phyloP scores from a whole-genome alignment of 1,140 invertebrate species.

The Saccostrea glomerata region DNA sequence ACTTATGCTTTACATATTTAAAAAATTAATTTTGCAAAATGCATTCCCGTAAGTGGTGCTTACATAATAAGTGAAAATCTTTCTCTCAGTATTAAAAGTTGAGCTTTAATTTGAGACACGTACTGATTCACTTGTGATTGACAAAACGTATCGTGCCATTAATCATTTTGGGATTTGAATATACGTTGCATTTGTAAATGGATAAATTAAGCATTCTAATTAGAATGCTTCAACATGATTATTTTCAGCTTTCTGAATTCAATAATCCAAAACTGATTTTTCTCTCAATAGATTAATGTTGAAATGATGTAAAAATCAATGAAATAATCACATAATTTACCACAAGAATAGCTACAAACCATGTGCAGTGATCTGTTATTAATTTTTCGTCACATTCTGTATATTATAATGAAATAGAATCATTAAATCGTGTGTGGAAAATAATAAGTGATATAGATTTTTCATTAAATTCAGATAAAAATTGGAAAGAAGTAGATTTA shows the following conservation, averaged over 20 bases:
- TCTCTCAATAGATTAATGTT: background rate
- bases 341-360: background rate
- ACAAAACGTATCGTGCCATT: too few relatives aligned
- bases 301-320: slow-evolving; percentile 32
- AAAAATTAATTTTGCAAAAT: too few relatives aligned
- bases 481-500: background rate
- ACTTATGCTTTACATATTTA: too few relatives aligned
- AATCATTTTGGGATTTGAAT: too few relatives aligned
- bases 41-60: too few relatives aligned
- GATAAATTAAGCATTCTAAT: too few relatives aligned
- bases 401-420: background rate
- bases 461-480: slow-evolving; percentile 30
- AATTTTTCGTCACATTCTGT: slow-evolving; percentile 7
- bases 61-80: too few relatives aligned
- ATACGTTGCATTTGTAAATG: too few relatives aligned
- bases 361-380: background rate
- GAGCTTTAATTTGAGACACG: too few relatives aligned
- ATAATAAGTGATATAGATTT: background rate
- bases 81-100: too few relatives aligned
- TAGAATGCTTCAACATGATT: too few relatives aligned
- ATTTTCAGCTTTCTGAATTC: background rate
- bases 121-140: too few relatives aligned
- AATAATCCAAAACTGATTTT: background rate
- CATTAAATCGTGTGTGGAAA: background rate
- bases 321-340: slow-evolving; percentile 21